Evolutionary conservation across 1,140 invertebrate species (phyloP), one percentile per base, ranked within the genome.

Genomic region (Vanessa atalanta): DNA sequence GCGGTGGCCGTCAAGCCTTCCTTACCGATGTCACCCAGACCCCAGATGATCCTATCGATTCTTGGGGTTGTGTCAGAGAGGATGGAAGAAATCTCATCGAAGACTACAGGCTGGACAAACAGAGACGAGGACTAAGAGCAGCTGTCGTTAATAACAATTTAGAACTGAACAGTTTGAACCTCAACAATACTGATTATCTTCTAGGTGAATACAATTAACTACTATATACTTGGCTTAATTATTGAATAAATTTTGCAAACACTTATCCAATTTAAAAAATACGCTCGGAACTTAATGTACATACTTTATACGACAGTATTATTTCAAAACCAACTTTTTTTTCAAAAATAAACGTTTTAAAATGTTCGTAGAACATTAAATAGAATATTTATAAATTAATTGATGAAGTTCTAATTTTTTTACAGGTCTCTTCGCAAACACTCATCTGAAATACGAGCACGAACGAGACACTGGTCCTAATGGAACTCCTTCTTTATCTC

Each of bases 361-460:
- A 20, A 20, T 0, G 20, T 20, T 20, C 20, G 20, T 20, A 20
- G 20, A 20, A 20, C 20, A 20, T 20, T 20, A 20, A 20, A 20
- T 20, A 20, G 20, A 20, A 20, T 20, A 20, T 20, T 20, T 20
- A 20, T 20, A 20, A 20, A 20, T 20, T 0, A 20, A 20, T 20
- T 20, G 20, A 20, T 20, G 20, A 20, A 20, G 20, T 20, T 1
- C 20, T 20, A 20, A 20, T 6, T 31, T 31, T 31, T 43, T 51
- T 72, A 16, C 74, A 95, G 95, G 95, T 47, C 94, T 97, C 53
- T 97, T 97, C 79, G 94, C 96, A 3, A 96, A 97, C 78, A 95
- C 95, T 2, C 97, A 98, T 83, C 90, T 99, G 79, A 94, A 94
- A 47, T 97, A 96, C 91, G 95, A 97, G 68, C 94, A 95, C 79